These are phyloP conservation scores for Ariolimax columbianus DNA, from an alignment of 2,888 invertebrate species.

Conservation along the genomic window DNA sequence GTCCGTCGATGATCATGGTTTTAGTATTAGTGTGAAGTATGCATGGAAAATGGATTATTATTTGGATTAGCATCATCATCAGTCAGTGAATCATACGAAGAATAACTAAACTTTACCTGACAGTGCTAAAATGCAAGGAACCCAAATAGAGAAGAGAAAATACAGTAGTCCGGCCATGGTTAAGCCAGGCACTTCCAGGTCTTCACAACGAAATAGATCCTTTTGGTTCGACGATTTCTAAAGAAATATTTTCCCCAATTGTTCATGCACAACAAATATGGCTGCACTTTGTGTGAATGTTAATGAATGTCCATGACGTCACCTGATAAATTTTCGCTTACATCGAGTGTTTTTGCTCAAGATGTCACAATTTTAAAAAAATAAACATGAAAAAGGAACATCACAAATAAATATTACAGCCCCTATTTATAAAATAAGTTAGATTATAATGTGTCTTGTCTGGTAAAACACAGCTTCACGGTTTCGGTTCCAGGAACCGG, in stretches of 20 bases:
- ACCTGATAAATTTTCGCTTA: slow-evolving; percentile 30
- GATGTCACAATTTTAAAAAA: not conserved
- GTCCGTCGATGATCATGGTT: no score
- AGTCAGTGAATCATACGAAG: no score
- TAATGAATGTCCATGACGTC: slow-evolving; percentile 66
- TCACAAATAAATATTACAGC: not conserved
- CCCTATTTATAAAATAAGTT: not conserved
- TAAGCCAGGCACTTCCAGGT: not conserved
- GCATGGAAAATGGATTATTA: no score
- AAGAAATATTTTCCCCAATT: not conserved
- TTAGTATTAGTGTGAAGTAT: no score
- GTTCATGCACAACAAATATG: slow-evolving; percentile 60
- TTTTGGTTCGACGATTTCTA: not conserved
- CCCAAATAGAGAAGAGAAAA: not conserved
- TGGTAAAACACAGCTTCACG: not conserved
- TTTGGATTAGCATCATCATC: no score
- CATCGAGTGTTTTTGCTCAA: not conserved
- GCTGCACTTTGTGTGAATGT: slow-evolving; percentile 63
- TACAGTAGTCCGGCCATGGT: slow-evolving; percentile 19
- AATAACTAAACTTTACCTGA: no score
- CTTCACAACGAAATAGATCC: not conserved
- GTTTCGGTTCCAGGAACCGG: not conserved
- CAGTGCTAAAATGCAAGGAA: slow-evolving; percentile 11
- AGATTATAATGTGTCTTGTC: not conserved
- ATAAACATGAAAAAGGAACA: not conserved